These are phyloP conservation scores for Ectropis crepuscularia DNA, from an alignment of 2,888 invertebrate genomes.

Conservation along the genomic window DNA sequence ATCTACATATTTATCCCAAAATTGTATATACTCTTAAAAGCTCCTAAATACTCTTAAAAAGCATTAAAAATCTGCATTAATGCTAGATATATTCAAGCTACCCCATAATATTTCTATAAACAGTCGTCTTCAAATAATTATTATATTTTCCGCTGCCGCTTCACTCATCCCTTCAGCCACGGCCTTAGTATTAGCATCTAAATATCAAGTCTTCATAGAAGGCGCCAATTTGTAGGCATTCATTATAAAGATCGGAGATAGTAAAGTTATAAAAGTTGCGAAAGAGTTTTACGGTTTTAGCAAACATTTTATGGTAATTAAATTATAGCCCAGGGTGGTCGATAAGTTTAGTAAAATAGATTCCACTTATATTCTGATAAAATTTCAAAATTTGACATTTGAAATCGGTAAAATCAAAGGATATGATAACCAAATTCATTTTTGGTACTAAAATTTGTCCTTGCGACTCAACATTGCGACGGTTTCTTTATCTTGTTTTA, in stretches of 20 bases:
- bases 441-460: background rate
- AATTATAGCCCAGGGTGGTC: constrained; percentile 17
- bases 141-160: too few species aligned
- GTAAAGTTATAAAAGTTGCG: constrained; percentile 24
- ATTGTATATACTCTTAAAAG: too few species aligned
- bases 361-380: background rate
- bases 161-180: constrained; percentile 14
- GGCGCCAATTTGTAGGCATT: constrained; percentile 32
- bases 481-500: too few species aligned
- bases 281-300: constrained; percentile 21
- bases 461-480: too few species aligned
- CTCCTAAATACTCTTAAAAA: too few species aligned
- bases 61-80: too few species aligned
- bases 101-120: too few species aligned
- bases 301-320: constrained; percentile 18
- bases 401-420: background rate
- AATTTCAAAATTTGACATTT: background rate
- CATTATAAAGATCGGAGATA: constrained; percentile 34
- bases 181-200: constrained; percentile 37
- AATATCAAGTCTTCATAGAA: constrained; percentile 33
- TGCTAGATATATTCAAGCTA: too few species aligned
- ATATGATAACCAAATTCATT: background rate
- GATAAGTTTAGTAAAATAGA: background rate
- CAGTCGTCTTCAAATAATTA: too few species aligned
- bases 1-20: too few species aligned